phyloP scores from a whole-genome alignment of 2,888 invertebrate genomes.

The Axea sp. region DNA sequence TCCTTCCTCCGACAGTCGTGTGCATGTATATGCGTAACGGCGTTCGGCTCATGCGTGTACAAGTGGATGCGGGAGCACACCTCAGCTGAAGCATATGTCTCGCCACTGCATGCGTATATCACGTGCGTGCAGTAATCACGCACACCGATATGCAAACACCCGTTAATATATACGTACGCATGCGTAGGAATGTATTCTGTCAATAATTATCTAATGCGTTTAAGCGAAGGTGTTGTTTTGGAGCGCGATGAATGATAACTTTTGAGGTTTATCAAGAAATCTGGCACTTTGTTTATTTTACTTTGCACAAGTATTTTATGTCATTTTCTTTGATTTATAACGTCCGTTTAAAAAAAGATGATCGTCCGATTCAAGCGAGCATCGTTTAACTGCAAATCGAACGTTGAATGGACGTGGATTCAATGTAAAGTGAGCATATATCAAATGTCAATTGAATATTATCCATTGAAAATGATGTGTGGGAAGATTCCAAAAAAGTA shows the following conservation, averaged over 20 bases:
- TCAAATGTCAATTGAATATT: too few species aligned
- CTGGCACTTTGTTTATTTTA: not conserved
- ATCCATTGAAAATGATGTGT: too few species aligned
- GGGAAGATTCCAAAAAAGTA: too few species aligned
- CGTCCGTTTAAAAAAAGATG: too few species aligned
- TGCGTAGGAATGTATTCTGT: slow-evolving; percentile 4
- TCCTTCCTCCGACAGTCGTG: slow-evolving; percentile 73
- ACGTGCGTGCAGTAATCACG: slow-evolving; percentile 50
- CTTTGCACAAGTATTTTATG: too few species aligned
- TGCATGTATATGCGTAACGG: slow-evolving; percentile 49
- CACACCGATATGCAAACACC: slow-evolving; percentile 47
- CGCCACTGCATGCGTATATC: slow-evolving; percentile 47
- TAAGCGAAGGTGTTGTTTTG: slow-evolving; percentile 18
- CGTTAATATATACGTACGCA: slow-evolving; percentile 20
- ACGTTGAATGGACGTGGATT: too few species aligned
- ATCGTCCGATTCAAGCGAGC: too few species aligned
- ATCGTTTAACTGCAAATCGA: too few species aligned
- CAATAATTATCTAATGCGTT: slow-evolving; percentile 40
- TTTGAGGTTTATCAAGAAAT: not conserved
- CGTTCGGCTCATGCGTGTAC: slow-evolving; percentile 45
- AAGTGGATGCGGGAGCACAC: slow-evolving; percentile 55
- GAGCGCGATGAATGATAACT: too few species aligned
- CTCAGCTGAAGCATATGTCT: slow-evolving; percentile 51
- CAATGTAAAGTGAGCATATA: too few species aligned
- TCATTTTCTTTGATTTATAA: too few species aligned